Evolutionary conservation across 2,888 invertebrate genomes (phyloP).

Genomic region (Clunio marinus): DNA sequence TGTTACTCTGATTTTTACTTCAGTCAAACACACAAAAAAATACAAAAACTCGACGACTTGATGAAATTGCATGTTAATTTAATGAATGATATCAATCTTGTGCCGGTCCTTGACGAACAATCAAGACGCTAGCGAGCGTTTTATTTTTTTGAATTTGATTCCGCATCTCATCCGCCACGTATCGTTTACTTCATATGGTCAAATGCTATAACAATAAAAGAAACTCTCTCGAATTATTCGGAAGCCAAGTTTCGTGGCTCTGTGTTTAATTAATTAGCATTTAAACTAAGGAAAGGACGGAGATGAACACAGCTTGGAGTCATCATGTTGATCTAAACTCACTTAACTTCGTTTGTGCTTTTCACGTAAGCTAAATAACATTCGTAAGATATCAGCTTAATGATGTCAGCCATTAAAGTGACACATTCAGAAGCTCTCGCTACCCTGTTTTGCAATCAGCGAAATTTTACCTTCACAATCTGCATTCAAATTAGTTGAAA

Average conservation of each 20-base stretch:
- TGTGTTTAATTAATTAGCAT: constrained; percentile 12
- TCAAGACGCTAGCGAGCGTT: neutral
- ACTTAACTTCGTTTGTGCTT: neutral
- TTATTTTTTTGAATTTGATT: neutral
- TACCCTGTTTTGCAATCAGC: neutral
- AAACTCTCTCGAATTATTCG: neutral
- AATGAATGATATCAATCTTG: constrained; percentile 14
- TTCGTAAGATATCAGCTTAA: neutral
- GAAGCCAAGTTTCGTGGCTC: neutral
- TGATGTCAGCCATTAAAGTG: neutral
- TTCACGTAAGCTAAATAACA: no score
- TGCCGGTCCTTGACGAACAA: neutral
- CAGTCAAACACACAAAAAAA: neutral
- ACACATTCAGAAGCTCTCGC: neutral
- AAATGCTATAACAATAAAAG: constrained; percentile 1
- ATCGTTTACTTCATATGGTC: neutral
- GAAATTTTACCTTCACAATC: neutral
- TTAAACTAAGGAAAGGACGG: neutral
- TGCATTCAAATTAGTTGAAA: constrained; percentile 29
- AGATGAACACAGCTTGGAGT: neutral
- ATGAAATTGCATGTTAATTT: constrained; percentile 15
- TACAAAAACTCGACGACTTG: neutral
- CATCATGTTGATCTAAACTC: neutral
- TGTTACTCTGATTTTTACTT: neutral
- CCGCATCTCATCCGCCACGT: neutral